A percentile compares a stretch with the other conserved stretches of the same genome.
These are phyloP conservation scores for Drymodes brunneopygia DNA, from an alignment of 2,113 vertebrate genomes.

Conservation along the genomic window DNA sequence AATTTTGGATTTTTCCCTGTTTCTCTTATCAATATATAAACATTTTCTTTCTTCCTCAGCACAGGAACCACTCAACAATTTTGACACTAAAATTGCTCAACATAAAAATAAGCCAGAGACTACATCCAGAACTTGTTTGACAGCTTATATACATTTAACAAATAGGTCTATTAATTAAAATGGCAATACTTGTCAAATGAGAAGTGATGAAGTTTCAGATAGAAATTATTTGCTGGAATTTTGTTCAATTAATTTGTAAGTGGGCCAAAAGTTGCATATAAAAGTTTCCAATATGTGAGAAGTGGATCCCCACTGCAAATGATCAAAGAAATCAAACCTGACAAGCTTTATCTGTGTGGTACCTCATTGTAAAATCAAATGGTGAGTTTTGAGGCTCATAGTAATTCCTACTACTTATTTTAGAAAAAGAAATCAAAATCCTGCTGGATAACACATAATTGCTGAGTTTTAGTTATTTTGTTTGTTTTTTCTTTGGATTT, in stretches of 20 bases:
- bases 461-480: background rate
- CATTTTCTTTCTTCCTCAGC: background rate
- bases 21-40: background rate
- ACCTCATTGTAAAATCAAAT: background rate
- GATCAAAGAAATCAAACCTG: background rate
- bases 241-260: background rate
- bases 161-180: background rate
- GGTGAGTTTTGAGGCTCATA: background rate
- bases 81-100: background rate
- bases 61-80: background rate
- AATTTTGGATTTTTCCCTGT: background rate
- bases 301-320: background rate
- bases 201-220: background rate
- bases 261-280: background rate
- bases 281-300: background rate
- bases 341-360: background rate
- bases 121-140: background rate
- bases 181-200: background rate
- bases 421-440: too few relatives aligned
- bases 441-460: background rate
- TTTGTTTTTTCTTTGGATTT: background rate
- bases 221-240: background rate
- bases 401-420: background rate
- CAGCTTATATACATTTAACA: background rate
- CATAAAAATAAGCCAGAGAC: background rate